phyloP scores from a whole-genome alignment of 2,797 vertebrate species.

The Takifugu rubripes region DNA sequence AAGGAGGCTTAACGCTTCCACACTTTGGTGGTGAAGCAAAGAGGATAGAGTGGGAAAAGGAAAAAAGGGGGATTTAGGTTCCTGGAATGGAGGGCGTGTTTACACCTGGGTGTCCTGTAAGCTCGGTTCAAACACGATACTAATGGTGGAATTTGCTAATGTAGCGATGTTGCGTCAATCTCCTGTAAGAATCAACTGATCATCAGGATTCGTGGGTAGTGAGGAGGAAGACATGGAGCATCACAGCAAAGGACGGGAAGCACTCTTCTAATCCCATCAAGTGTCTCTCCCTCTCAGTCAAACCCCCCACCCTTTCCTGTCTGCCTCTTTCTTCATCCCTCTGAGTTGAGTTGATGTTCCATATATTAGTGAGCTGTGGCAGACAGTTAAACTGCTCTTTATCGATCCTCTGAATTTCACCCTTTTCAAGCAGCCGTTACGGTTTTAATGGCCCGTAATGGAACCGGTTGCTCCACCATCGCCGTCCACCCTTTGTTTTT shows the following conservation, averaged over 20 bases:
- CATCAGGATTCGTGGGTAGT: slow-evolving; percentile 10
- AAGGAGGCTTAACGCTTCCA: too few relatives aligned
- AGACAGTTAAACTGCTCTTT: slow-evolving; percentile 77
- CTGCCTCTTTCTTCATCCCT: slow-evolving; percentile 11
- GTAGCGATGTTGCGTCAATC: too few relatives aligned
- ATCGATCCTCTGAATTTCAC: slow-evolving; percentile 70
- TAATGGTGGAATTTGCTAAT: too few relatives aligned
- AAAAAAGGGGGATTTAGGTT: too few relatives aligned
- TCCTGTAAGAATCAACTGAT: slow-evolving; percentile 13
- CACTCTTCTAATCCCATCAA: slow-evolving; percentile 40
- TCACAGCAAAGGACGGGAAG: slow-evolving; percentile 30
- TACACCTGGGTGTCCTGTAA: too few relatives aligned
- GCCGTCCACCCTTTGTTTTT: slow-evolving; percentile 55
- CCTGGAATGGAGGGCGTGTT: too few relatives aligned
- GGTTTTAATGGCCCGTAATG: slow-evolving; percentile 80
- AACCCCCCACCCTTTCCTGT: neutral
- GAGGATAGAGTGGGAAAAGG: too few relatives aligned
- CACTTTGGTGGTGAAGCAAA: too few relatives aligned
- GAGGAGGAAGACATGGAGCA: slow-evolving; percentile 20
- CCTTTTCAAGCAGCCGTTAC: slow-evolving; percentile 69
- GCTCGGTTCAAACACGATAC: too few relatives aligned
- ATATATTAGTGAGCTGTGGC: slow-evolving; percentile 78
- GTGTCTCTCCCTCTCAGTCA: slow-evolving; percentile 38
- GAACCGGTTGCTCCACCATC: slow-evolving; percentile 67
- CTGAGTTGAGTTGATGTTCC: slow-evolving; percentile 70